Conservation (phyloP, 2,797 vertebrate species). For the Scomberomorus guttatus region DNA sequence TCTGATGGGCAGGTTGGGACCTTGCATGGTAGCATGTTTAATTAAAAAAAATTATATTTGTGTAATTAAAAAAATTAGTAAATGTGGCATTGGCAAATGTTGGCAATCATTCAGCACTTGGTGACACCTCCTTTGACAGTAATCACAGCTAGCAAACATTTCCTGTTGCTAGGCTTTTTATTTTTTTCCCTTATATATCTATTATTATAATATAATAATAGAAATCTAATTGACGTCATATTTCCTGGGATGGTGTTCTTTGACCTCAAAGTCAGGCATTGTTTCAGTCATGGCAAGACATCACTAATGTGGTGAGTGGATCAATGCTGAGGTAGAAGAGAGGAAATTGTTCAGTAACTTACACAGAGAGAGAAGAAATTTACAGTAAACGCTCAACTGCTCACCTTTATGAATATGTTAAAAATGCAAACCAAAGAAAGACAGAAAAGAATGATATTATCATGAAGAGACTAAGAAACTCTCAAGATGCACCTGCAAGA, state of each 20-base stretch:
- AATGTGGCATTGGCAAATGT: no score
- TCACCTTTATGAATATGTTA: slow-evolving; percentile 1
- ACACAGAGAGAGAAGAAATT: background rate
- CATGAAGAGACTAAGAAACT: background rate
- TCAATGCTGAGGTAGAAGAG: slow-evolving; percentile 17
- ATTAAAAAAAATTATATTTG: no score
- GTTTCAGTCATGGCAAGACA: background rate
- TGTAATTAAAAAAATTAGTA: no score
- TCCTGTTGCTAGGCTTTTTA: no score
- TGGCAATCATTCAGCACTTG: no score
- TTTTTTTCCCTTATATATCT: no score
- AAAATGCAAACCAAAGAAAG: background rate
- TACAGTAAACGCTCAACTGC: background rate
- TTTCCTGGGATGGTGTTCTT: background rate
- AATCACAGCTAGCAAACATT: no score
- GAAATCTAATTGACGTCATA: no score
- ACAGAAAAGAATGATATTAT: background rate
- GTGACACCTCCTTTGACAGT: no score
- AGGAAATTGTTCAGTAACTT: slow-evolving; percentile 9
- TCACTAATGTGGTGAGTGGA: background rate
- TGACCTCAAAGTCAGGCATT: background rate
- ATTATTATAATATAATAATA: no score
- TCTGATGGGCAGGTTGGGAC: no score
- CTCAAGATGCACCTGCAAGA: background rate
- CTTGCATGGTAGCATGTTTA: no score